phyloP scores from a whole-genome alignment of 2,797 vertebrate genomes.

The Myoxocephalus aenaeus region DNA sequence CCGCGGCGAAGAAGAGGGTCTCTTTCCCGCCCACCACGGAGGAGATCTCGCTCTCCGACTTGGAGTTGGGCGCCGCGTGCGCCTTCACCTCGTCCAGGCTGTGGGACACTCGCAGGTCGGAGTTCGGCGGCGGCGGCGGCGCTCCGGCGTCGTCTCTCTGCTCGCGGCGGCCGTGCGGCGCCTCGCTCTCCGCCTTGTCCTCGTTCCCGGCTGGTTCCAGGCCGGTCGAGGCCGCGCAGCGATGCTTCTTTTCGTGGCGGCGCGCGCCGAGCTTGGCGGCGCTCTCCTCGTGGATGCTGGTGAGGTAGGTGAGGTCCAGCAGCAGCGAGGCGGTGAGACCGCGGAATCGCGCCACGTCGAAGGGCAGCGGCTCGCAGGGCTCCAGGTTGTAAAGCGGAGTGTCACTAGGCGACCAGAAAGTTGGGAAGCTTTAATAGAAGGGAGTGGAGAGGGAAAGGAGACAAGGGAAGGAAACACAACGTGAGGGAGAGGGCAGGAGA shows the following conservation, averaged over 20 bases:
- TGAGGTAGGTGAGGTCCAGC: conserved; percentile 96
- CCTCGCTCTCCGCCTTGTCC: conserved; percentile 73
- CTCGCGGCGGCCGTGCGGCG: conserved; percentile 82
- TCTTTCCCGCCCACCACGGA: conserved; percentile 79
- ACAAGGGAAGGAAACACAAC: conserved; percentile 90
- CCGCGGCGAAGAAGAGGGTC: conserved; percentile 68
- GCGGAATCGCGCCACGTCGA: conserved; percentile 94
- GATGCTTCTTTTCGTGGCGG: conserved; percentile 93
- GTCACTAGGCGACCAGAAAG: conserved; percentile 99
- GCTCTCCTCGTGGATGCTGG: conserved; percentile 94
- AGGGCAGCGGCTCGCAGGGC: conserved; percentile 95
- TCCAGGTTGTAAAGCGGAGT: conserved; percentile 99
- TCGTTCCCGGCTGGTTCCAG: conserved; percentile 61
- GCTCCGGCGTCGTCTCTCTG: conserved; percentile 49
- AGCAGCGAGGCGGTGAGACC: conserved; percentile 95
- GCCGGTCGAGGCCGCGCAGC: conserved; percentile 79
- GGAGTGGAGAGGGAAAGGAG: conserved; percentile 84
- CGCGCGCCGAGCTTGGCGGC: conserved; percentile 86
- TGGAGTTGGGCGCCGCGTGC: conserved; percentile 82
- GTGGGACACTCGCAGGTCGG: conserved; percentile 85
- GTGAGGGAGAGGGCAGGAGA: conserved; percentile 91
- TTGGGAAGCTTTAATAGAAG: conserved; percentile 99
- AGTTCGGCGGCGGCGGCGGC: background rate
- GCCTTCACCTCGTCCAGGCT: conserved; percentile 90
- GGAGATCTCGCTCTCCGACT: conserved; percentile 89